Conservation (phyloP, 2,888 invertebrate genomes). For the Euphydryas editha region DNA sequence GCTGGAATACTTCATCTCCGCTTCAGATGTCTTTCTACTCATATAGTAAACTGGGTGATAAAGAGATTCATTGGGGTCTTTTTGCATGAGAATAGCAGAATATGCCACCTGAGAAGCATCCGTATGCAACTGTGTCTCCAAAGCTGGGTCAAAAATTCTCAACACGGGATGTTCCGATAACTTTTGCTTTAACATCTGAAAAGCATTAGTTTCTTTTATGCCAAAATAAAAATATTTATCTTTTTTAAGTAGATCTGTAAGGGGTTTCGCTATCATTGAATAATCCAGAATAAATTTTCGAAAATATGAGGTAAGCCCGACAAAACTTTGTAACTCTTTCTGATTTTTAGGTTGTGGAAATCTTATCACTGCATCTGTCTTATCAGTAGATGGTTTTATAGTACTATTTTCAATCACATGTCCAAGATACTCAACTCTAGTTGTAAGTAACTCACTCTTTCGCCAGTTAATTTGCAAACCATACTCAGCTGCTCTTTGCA, state of each 20-base stretch:
- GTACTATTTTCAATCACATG: no score
- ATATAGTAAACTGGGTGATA: constrained; percentile 43
- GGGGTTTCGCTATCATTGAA: constrained; percentile 42
- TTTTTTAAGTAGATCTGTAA: constrained; percentile 44
- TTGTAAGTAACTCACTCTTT: constrained; percentile 48
- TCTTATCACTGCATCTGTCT: no score
- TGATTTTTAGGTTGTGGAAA: no score
- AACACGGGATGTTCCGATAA: constrained; percentile 36
- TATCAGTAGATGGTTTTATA: no score
- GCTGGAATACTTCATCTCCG: constrained; percentile 42
- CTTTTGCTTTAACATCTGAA: constrained; percentile 37
- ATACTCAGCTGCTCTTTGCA: constrained; percentile 34
- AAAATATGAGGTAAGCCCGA: constrained; percentile 42
- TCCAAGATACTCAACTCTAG: no score
- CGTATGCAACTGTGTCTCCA: constrained; percentile 44
- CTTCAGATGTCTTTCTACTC: constrained; percentile 39
- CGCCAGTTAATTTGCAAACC: constrained; percentile 42
- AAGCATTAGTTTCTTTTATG: constrained; percentile 29
- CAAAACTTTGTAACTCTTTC: no score
- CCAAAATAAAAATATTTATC: constrained; percentile 39
- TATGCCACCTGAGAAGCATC: constrained; percentile 32
- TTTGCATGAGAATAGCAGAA: no score
- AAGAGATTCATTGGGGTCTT: no score
- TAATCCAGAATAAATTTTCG: constrained; percentile 43
- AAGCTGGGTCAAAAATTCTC: no score